Percentiles rank a stretch among this genome's conserved stretches.
phyloP scores from a whole-genome alignment of 2,113 vertebrate genomes.

The rabbit (Oryctolagus cuniculus) region DNA sequence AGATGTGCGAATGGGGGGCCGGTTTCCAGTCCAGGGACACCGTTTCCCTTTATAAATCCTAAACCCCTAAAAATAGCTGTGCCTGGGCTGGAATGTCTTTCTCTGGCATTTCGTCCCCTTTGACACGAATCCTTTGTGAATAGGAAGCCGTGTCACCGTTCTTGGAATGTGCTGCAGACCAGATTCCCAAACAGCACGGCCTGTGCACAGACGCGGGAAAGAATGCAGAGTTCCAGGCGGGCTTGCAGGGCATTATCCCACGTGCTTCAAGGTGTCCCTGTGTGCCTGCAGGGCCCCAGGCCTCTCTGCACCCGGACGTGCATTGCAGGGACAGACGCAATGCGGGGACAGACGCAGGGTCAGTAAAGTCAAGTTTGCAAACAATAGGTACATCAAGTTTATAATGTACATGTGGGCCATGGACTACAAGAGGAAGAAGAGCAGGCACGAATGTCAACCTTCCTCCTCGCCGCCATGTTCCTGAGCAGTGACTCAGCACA shows the following conservation, averaged over 20 bases:
- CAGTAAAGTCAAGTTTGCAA: not conserved
- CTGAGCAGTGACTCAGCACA: not conserved
- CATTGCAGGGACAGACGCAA: too few relatives aligned
- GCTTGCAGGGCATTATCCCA: rapidly evolving
- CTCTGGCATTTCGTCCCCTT: constrained; percentile 5
- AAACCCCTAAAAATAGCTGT: constrained; percentile 39
- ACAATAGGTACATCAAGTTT: not conserved
- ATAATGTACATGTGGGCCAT: rapidly evolving
- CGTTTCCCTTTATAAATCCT: not conserved
- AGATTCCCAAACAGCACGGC: not conserved
- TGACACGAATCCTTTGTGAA: not conserved
- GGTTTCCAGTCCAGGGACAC: not conserved
- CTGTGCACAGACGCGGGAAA: not conserved
- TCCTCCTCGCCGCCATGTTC: rapidly evolving
- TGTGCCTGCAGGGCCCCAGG: not conserved
- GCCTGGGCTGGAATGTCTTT: not conserved
- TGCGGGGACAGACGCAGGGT: too few relatives aligned
- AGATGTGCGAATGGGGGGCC: not conserved
- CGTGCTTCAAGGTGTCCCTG: rapidly evolving
- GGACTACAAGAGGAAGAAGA: too few relatives aligned
- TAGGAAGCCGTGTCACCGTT: constrained; percentile 29
- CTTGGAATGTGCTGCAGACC: constrained; percentile 2
- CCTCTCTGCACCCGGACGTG: rapidly evolving
- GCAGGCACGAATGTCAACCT: not conserved
- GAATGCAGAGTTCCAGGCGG: not conserved